Evolutionary conservation across 2,888 invertebrate genomes (phyloP).

Genomic region (Tricholauxania praeusta): DNA sequence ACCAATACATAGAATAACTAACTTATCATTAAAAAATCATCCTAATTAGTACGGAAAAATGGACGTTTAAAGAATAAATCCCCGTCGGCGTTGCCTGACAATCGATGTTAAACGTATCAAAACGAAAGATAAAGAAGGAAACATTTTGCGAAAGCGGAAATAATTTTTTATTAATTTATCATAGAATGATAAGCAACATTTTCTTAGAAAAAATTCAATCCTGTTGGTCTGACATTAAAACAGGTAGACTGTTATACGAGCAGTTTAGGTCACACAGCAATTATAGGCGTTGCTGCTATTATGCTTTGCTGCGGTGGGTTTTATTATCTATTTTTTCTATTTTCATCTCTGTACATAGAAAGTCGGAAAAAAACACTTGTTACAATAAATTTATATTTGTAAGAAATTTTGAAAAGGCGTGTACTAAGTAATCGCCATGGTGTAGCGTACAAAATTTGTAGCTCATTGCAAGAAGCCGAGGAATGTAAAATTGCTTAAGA

Average conservation of each 20-base stretch:
- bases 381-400: too few relatives aligned
- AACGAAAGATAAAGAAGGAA: not conserved
- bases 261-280: not conserved
- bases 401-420: not conserved
- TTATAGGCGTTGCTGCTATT: not conserved
- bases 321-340: not conserved
- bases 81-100: not conserved
- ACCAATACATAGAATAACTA: too few relatives aligned
- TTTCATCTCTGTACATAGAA: too few relatives aligned
- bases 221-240: not conserved
- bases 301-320: not conserved
- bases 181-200: too few relatives aligned
- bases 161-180: not conserved
- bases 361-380: too few relatives aligned
- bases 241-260: not conserved
- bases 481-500: not conserved
- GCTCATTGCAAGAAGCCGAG: not conserved
- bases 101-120: not conserved
- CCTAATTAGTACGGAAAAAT: too few relatives aligned
- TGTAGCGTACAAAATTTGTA: not conserved
- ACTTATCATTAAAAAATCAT: too few relatives aligned
- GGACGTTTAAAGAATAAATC: too few relatives aligned
- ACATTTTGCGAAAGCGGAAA: not conserved
- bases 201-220: too few relatives aligned
- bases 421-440: not conserved